Percentiles rank a stretch among this genome's conserved stretches.
These are phyloP conservation scores for Falco berigora DNA, from an alignment of 2,797 vertebrate species.

Conservation along the genomic window DNA sequence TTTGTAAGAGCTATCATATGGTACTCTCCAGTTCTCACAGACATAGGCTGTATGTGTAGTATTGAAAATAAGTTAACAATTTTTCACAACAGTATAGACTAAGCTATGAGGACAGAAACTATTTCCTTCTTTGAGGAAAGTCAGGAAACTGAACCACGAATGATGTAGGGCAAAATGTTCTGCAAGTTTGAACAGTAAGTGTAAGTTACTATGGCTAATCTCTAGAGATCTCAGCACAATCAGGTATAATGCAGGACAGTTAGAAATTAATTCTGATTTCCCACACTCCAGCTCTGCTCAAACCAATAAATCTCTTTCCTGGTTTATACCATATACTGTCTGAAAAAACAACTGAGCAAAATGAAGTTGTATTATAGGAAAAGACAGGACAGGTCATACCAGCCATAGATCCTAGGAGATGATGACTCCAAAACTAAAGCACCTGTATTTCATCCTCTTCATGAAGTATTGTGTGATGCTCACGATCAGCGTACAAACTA, in stretches of 20 bases:
- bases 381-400: background rate
- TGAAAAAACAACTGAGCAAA: background rate
- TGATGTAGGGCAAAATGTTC: background rate
- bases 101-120: background rate
- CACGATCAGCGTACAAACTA: background rate
- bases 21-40: background rate
- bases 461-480: background rate
- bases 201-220: background rate
- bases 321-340: background rate
- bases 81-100: background rate
- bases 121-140: background rate
- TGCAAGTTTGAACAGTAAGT: background rate
- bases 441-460: conserved; percentile 10
- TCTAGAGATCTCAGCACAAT: background rate
- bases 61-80: background rate
- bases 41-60: rapidly evolving
- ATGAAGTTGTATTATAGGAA: background rate
- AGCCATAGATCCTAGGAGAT: background rate
- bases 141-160: background rate
- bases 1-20: background rate
- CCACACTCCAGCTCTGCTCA: background rate
- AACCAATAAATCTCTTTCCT: background rate
- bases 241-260: background rate
- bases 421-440: background rate
- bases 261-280: background rate